Evolutionary conservation across 2,888 invertebrate species (phyloP).

Genomic region (Chloroclystis v-ata): DNA sequence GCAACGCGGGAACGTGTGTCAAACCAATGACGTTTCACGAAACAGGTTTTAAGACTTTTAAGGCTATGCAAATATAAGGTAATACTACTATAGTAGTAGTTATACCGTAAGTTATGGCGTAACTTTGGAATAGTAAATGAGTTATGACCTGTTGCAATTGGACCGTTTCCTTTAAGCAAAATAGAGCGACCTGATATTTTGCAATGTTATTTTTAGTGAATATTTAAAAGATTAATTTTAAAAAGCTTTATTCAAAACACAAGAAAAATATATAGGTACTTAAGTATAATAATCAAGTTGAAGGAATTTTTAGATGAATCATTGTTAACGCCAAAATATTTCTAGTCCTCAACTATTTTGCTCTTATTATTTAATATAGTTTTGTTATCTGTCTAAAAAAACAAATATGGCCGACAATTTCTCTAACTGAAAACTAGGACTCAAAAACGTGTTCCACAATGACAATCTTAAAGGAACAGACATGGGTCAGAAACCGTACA

Average conservation of each 20-base stretch:
- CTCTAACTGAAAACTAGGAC: background rate
- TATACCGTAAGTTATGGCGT: conserved; percentile 30
- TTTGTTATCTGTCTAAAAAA: too few species aligned
- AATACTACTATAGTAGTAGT: conserved; percentile 17
- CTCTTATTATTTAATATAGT: too few species aligned
- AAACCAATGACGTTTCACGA: conserved; percentile 37
- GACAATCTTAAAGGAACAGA: background rate
- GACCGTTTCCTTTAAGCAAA: conserved; percentile 39
- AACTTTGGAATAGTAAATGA: conserved; percentile 31
- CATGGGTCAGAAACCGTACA: background rate
- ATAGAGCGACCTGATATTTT: conserved; percentile 35
- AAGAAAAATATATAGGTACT: conserved; percentile 11
- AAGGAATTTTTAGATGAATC: too few species aligned
- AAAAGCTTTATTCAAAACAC: background rate
- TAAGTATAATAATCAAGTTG: too few species aligned
- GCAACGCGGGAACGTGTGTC: conserved; percentile 60
- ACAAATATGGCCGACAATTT: too few species aligned
- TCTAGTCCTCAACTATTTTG: too few species aligned
- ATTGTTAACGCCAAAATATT: too few species aligned
- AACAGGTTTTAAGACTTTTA: conserved; percentile 41
- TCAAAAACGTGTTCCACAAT: background rate
- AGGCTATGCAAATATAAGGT: conserved; percentile 24
- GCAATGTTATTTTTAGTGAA: background rate
- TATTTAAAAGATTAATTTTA: background rate
- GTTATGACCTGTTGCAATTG: conserved; percentile 32